Base-by-base conservation (phyloP, 2,888 invertebrate species). In the Drosophila subsilvestris region DNA sequence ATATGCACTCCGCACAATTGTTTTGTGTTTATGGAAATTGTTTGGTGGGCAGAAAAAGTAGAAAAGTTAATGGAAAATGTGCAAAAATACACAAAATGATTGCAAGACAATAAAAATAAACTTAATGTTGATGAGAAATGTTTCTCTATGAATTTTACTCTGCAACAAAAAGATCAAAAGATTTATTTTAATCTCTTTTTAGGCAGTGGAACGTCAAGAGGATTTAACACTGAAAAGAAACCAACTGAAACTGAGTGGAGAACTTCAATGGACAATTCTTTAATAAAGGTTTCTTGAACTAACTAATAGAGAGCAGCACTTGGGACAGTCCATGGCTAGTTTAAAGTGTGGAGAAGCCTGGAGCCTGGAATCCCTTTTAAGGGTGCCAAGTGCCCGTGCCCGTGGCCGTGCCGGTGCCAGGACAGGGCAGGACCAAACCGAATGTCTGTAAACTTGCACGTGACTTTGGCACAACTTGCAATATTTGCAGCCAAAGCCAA, bases 381-480 rank as follows among this genome's bases (percentile, higher is more conserved):
- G 66, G 66, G 49, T 66, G 66, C 66, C 66, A 66, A 66, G 66
- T 66, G 66, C 63, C 63, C 49, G 37, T 2, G n/a, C 37, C 27
- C 0, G 6, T 22, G 12, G 1, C 32, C 27, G 32, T 10, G 10
- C 10, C 29, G 3, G 29, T 10, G 4, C 10, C 12, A 2, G 14
- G 37, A 14, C 7, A 27, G 27, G 9, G 1, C 37, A 37, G 37
- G 56, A 69, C 70, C 74, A 65, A 78, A 55, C 66, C 60, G 56
- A 78, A 82, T 82, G 85, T 86, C 85, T 86, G 85, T 74, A 81
- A 86, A 85, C 75, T 86, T 85, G 86, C 83, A 86, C 86, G 86
- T 86, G 86, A 86, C 86, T 86, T 86, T 85, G 81, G 61, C 53
- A 61, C 73, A 75, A 86, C 75, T 85, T 86, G 79, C 75, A 80